A percentile compares a stretch with the other conserved stretches of the same genome.
phyloP scores from a whole-genome alignment of 2,113 vertebrate species.

The Hemiscyllium ocellatum region DNA sequence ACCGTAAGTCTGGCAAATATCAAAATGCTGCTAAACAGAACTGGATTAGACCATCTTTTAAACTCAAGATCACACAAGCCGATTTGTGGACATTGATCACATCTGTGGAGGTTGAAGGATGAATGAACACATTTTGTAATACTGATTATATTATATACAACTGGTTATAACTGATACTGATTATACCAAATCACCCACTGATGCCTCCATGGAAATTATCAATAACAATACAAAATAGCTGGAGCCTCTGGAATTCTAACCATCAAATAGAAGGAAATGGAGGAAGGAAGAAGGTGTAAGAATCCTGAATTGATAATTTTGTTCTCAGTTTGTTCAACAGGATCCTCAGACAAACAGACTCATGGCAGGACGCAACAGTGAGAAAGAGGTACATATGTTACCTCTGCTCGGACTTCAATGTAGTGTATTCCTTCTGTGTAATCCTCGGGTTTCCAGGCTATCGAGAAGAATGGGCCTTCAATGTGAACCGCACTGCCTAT shows the following conservation, averaged over 20 bases:
- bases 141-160: no score
- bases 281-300: not conserved
- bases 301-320: not conserved
- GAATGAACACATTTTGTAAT: not conserved
- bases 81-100: no score
- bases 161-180: no score
- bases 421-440: slow-evolving; percentile 74
- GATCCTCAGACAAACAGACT: not conserved
- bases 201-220: no score
- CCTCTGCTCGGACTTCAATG: slow-evolving; percentile 77
- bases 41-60: no score
- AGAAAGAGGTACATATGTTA: slow-evolving; percentile 46
- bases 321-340: not conserved
- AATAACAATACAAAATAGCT: not conserved
- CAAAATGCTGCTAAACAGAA: not conserved
- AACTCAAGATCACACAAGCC: no score
- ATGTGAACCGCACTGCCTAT: slow-evolving; percentile 64
- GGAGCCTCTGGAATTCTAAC: not conserved
- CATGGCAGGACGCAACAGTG: not conserved
- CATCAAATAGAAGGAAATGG: not conserved
- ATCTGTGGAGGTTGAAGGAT: no score
- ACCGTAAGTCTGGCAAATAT: not conserved
- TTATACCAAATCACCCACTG: not conserved
- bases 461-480: slow-evolving; percentile 77
- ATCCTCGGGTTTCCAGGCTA: slow-evolving; percentile 74